These are phyloP conservation scores for Pteruthius melanotis DNA, from an alignment of 2,113 vertebrate species.

Conservation along the genomic window DNA sequence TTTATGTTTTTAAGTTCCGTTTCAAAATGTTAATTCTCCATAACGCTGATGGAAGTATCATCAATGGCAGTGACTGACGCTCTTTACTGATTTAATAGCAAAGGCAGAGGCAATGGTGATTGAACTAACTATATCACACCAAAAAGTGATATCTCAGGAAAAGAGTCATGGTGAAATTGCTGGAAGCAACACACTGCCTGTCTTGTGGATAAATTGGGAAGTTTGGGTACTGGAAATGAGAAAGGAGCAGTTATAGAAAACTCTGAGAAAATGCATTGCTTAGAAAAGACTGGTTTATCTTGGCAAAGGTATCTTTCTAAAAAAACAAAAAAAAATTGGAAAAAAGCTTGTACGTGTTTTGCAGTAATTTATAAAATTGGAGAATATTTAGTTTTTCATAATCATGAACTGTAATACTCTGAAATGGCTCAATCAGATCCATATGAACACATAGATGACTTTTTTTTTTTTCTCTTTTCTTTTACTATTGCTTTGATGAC, in stretches of 20 bases:
- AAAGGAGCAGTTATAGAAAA: slow-evolving; percentile 34
- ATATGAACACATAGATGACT: neutral
- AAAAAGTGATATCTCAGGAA: neutral
- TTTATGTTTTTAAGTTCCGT: neutral
- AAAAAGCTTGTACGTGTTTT: neutral
- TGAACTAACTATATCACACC: neutral
- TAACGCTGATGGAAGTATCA: neutral
- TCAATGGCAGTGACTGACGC: neutral
- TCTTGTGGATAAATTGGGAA: slow-evolving; percentile 16
- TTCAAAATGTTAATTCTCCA: neutral
- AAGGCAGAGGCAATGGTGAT: neutral
- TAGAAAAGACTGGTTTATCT: neutral
- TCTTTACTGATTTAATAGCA: neutral
- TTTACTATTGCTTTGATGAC: neutral
- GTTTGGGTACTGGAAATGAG: slow-evolving; percentile 6
- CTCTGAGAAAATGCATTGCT: neutral
- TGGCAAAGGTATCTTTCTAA: neutral
- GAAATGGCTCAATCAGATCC: neutral
- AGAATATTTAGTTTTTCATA: neutral
- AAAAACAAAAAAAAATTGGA: neutral
- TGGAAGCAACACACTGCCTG: neutral
- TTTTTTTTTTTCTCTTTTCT: neutral
- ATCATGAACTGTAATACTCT: neutral
- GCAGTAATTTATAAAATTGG: neutral
- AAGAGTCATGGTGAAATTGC: neutral